Conservation (phyloP, 1,140 invertebrate species). For the Micrasema longulum region DNA sequence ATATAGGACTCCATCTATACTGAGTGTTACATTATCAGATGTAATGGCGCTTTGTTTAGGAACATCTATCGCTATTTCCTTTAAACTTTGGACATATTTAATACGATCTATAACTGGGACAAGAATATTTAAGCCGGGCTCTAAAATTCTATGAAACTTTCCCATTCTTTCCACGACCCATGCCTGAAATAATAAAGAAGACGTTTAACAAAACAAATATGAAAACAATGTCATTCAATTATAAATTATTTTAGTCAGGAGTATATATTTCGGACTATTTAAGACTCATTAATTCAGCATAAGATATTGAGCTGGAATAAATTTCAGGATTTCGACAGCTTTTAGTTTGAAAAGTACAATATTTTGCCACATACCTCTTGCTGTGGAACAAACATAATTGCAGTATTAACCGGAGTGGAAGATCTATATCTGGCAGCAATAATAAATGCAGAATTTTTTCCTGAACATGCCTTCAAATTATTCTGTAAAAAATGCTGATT, state of each 20-base stretch:
- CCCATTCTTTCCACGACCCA: slow-evolving; percentile 99
- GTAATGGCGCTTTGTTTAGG: slow-evolving; percentile 99
- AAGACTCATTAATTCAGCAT: too few relatives aligned
- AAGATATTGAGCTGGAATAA: too few relatives aligned
- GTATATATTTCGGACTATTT: too few relatives aligned
- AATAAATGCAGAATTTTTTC: slow-evolving; percentile 58
- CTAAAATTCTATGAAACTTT: slow-evolving; percentile 91
- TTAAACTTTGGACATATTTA: slow-evolving; percentile 98
- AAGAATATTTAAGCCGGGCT: slow-evolving; percentile 95
- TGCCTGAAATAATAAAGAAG: slow-evolving; percentile 72
- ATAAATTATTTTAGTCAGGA: slow-evolving; percentile 4
- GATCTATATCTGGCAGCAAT: slow-evolving; percentile 70
- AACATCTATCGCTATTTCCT: slow-evolving; percentile 99
- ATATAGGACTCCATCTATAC: slow-evolving; percentile 98
- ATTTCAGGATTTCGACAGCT: too few relatives aligned
- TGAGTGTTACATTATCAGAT: slow-evolving; percentile 95
- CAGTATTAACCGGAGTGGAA: slow-evolving; percentile 88
- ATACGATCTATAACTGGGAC: slow-evolving; percentile 94
- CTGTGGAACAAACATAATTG: slow-evolving; percentile 98
- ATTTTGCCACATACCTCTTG: slow-evolving; percentile 90
- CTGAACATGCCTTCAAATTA: slow-evolving; percentile 58
- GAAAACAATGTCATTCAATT: neutral
- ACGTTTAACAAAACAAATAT: neutral
- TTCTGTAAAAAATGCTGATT: slow-evolving; percentile 41
- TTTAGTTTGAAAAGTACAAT: too few relatives aligned